These are phyloP conservation scores for Scolopax rusticola DNA, from an alignment of 2,797 vertebrate species.

Conservation along the genomic window DNA sequence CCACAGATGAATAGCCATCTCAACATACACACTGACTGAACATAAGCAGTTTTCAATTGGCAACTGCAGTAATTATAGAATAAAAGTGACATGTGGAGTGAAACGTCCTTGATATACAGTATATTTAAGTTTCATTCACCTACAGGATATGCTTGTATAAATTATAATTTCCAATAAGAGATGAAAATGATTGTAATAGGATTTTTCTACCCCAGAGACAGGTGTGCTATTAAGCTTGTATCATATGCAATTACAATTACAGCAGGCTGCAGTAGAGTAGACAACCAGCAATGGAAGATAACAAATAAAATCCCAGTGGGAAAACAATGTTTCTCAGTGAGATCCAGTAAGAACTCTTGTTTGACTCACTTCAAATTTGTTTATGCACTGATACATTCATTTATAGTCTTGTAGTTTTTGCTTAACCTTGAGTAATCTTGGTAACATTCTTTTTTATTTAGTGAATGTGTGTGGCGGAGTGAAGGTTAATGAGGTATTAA, in stretches of 20 bases:
- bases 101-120: not conserved
- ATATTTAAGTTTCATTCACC: not conserved
- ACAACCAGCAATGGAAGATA: not conserved
- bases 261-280: not conserved
- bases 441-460: not conserved
- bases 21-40: not conserved
- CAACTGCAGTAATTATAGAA: not conserved
- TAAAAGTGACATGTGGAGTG: not conserved
- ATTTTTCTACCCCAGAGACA: not conserved
- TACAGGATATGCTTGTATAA: not conserved
- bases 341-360: not conserved
- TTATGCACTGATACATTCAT: not conserved
- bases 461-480: not conserved
- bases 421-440: slow-evolving; percentile 26
- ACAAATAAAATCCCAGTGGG: not conserved
- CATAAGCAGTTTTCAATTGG: not conserved
- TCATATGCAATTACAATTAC: not conserved
- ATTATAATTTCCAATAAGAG: not conserved
- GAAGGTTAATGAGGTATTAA: slow-evolving; percentile 9
- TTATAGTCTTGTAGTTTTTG: not conserved
- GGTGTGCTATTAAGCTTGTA: not conserved
- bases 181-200: not conserved
- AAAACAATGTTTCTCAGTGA: not conserved
- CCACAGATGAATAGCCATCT: not conserved
- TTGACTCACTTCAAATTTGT: not conserved